Evolutionary conservation across 2,797 vertebrate genomes (phyloP).

Genomic region (Danio tinwini): DNA sequence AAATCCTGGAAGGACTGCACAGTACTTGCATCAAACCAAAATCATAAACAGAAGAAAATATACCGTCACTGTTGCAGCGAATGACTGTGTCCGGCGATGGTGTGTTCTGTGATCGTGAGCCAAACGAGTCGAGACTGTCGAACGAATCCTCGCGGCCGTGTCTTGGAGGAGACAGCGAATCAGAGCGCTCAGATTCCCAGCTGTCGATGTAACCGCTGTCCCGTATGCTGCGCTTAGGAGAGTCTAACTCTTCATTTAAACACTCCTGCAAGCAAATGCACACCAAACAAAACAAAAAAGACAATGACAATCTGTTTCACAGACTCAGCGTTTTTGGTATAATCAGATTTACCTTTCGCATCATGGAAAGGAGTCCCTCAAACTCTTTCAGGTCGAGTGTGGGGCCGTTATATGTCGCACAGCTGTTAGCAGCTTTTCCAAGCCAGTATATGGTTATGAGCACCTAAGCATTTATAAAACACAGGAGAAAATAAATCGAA

Average conservation of each 20-base stretch:
- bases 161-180: constrained; percentile 91
- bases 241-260: constrained; percentile 82
- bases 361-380: constrained; percentile 92
- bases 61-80: constrained; percentile 90
- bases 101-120: constrained; percentile 93
- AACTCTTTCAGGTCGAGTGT: constrained; percentile 94
- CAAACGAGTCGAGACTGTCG: constrained; percentile 93
- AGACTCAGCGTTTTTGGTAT: background rate
- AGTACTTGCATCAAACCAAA: background rate
- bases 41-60: constrained; percentile 55
- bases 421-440: constrained; percentile 90
- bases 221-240: constrained; percentile 88
- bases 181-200: constrained; percentile 96
- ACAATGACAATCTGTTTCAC: background rate
- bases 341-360: constrained; percentile 86
- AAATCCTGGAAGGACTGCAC: too few relatives aligned
- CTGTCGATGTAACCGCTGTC: constrained; percentile 97
- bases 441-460: constrained; percentile 98
- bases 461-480: constrained; percentile 79
- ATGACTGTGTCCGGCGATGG: constrained; percentile 93
- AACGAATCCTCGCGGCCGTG: constrained; percentile 94
- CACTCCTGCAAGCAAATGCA: constrained; percentile 78
- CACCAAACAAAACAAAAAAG: background rate
- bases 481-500: background rate
- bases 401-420: constrained; percentile 85